Evolutionary conservation across 1,140 invertebrate genomes (phyloP).

Genomic region (Danaus plexippus): DNA sequence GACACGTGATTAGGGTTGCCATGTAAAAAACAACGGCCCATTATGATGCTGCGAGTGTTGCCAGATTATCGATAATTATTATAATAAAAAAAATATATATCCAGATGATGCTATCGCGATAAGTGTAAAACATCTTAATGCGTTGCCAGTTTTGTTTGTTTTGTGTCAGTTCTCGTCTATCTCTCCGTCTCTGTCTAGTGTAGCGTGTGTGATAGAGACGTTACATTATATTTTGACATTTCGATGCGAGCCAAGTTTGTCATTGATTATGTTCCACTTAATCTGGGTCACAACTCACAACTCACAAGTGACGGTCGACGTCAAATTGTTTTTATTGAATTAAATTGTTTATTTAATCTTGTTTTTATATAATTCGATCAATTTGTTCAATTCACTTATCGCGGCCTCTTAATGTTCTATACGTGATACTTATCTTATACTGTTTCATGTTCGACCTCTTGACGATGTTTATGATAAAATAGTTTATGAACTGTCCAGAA

Average conservation of each 20-base stretch:
- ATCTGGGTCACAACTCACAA: constrained; percentile 30
- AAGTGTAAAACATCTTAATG: constrained; percentile 68
- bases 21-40: constrained; percentile 37
- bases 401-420: no score
- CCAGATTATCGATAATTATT: constrained; percentile 69
- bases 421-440: no score
- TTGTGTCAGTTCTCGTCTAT: constrained; percentile 39
- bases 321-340: constrained; percentile 35
- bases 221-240: constrained; percentile 36
- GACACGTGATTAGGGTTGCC: constrained; percentile 65
- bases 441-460: no score
- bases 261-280: constrained; percentile 39
- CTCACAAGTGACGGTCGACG: constrained; percentile 35
- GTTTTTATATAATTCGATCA: constrained; percentile 28
- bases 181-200: constrained; percentile 20
- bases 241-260: constrained; percentile 31
- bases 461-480: no score
- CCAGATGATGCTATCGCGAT: constrained; percentile 41
- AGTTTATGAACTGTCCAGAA: no score
- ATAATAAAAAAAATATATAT: constrained; percentile 59
- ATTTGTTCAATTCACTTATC: constrained; percentile 9
- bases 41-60: constrained; percentile 63
- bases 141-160: constrained; percentile 62
- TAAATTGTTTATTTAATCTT: constrained; percentile 34
- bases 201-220: constrained; percentile 23